Conservation (phyloP, 2,888 invertebrate genomes). For the Exephanes ischioxanthus region DNA sequence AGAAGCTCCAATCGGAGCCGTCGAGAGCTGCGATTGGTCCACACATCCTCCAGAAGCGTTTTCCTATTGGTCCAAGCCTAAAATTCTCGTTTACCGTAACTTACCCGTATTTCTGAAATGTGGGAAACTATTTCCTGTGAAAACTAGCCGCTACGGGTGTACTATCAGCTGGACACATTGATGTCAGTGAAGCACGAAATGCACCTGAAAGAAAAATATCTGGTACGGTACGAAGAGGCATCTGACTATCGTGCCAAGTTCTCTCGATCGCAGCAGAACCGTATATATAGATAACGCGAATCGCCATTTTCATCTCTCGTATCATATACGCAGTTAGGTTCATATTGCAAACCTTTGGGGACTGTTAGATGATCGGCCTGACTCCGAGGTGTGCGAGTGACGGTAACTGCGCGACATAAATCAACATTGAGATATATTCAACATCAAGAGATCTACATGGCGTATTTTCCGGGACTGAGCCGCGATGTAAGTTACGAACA, state of each 20-base stretch:
- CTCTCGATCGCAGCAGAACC: neutral
- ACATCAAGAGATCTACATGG: slow-evolving; percentile 40
- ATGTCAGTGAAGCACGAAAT: slow-evolving; percentile 42
- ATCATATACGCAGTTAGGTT: slow-evolving; percentile 29
- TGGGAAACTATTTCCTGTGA: neutral
- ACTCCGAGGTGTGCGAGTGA: slow-evolving; percentile 24
- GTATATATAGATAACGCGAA: slow-evolving; percentile 25
- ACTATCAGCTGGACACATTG: slow-evolving; percentile 22
- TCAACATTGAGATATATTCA: neutral
- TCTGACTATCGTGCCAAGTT: slow-evolving; percentile 3
- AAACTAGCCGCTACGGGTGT: neutral
- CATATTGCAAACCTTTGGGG: neutral
- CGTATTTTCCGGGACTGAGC: slow-evolving; percentile 51
- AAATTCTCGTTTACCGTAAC: neutral
- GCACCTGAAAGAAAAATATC: slow-evolving; percentile 28
- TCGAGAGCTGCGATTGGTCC: slow-evolving; percentile 1
- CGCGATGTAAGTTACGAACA: slow-evolving; percentile 47
- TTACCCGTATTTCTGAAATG: neutral
- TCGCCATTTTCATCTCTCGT: slow-evolving; percentile 43
- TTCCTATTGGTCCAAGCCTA: slow-evolving; percentile 30
- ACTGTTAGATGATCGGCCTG: slow-evolving; percentile 33
- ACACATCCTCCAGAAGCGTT: neutral
- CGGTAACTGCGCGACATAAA: slow-evolving; percentile 50
- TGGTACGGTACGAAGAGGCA: slow-evolving; percentile 6
- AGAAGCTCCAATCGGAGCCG: neutral